Conservation (phyloP, 2,113 vertebrate genomes). For the Synodontis membranacea region DNA sequence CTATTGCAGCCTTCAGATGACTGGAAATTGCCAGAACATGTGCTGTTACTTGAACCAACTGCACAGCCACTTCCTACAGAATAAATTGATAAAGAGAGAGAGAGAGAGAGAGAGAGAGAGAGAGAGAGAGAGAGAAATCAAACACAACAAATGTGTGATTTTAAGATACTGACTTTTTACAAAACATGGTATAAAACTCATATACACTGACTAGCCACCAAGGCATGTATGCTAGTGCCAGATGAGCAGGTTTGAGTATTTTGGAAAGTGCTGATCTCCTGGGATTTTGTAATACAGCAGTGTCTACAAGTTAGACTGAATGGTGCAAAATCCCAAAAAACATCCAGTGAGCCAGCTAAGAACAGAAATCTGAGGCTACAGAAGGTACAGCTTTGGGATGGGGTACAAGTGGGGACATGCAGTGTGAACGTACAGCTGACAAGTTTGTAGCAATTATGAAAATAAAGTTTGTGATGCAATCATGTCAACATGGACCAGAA, state of each 20-base stretch:
- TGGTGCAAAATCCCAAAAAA: not conserved
- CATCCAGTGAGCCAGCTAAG: not conserved
- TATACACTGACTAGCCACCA: not conserved
- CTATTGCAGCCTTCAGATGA: slow-evolving; percentile 76
- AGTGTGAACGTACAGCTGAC: not conserved
- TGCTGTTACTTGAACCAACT: slow-evolving; percentile 64
- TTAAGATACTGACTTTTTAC: not conserved
- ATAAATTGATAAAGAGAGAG: too few relatives aligned
- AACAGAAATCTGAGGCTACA: not conserved
- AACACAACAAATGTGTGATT: not conserved
- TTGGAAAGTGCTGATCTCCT: not conserved
- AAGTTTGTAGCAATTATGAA: not conserved
- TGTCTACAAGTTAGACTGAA: not conserved
- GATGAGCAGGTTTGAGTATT: not conserved
- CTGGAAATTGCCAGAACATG: slow-evolving; percentile 73
- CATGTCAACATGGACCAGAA: not conserved
- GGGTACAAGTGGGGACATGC: not conserved
- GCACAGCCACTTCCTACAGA: slow-evolving; percentile 73
- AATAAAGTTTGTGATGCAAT: too few relatives aligned
- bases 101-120: too few relatives aligned
- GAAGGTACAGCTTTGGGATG: not conserved
- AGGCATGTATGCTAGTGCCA: not conserved
- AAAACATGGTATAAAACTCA: not conserved
- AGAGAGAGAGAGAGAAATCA: too few relatives aligned
- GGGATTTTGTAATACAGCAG: not conserved